Evolutionary conservation across 2,797 vertebrate species (phyloP).

Genomic region (Microtus californicus): DNA sequence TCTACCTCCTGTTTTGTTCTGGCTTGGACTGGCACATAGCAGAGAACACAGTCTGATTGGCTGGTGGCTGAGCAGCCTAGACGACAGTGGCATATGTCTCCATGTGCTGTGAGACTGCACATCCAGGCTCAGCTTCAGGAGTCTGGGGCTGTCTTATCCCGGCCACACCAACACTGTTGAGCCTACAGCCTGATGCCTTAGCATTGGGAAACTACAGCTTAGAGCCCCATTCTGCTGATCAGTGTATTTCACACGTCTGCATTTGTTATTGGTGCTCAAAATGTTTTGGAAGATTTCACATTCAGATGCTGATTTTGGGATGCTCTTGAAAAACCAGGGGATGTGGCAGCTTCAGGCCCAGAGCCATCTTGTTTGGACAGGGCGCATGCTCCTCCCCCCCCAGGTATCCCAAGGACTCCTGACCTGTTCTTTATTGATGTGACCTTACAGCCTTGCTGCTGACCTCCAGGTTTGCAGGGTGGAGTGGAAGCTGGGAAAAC

Average conservation of each 20-base stretch:
- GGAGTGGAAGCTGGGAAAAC: neutral
- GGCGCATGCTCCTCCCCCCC: neutral
- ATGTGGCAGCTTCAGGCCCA: neutral
- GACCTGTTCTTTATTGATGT: neutral
- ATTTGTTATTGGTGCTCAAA: conserved; percentile 18
- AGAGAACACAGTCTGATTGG: neutral
- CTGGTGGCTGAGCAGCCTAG: neutral
- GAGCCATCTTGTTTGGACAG: neutral
- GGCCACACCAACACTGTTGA: neutral
- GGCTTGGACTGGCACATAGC: neutral
- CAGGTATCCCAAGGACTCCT: neutral
- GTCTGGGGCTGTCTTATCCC: neutral
- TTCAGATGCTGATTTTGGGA: conserved; percentile 14
- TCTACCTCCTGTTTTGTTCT: conserved; percentile 10
- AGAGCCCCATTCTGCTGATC: neutral
- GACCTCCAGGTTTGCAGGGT: conserved; percentile 1
- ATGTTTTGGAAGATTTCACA: neutral
- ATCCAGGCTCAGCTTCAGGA: neutral
- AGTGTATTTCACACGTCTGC: neutral
- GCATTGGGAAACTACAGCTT: neutral
- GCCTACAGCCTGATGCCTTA: neutral
- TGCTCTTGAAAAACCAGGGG: conserved; percentile 25
- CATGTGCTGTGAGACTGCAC: neutral
- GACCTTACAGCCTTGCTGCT: neutral
- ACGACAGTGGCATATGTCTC: neutral